Conservation (phyloP, 2,888 invertebrate genomes). For the Calliopum simillimum region DNA sequence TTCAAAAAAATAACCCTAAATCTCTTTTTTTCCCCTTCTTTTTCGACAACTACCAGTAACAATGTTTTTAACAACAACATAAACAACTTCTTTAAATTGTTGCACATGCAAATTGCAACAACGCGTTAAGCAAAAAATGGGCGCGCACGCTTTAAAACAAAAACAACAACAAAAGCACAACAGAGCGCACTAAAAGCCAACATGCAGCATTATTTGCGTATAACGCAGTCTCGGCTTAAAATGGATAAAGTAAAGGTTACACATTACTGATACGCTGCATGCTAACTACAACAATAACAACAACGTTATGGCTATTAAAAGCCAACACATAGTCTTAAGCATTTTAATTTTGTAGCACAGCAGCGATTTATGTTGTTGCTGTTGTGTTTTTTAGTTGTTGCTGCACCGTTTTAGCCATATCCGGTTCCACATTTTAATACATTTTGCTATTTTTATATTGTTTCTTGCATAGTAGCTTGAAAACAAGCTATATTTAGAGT, state of each 20-base stretch:
- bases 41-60: too few relatives aligned
- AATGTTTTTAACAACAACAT: constrained; percentile 20
- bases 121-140: too few relatives aligned
- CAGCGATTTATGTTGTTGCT: constrained; percentile 9
- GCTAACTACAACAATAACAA: not conserved
- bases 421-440: constrained; percentile 56
- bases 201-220: constrained; percentile 29
- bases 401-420: constrained; percentile 56
- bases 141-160: too few relatives aligned
- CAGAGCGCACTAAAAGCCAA: constrained; percentile 28
- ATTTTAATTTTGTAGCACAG: constrained; percentile 26
- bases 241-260: constrained; percentile 40
- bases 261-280: constrained; percentile 34
- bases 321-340: constrained; percentile 18
- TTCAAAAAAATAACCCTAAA: too few relatives aligned
- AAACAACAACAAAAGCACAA: too few relatives aligned
- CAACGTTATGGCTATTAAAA: constrained; percentile 19
- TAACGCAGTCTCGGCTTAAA: too few relatives aligned
- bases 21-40: too few relatives aligned
- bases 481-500: too few relatives aligned
- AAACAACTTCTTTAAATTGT: constrained; percentile 50
- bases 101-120: constrained; percentile 61
- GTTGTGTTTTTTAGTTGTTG: not conserved
- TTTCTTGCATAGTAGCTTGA: too few relatives aligned
- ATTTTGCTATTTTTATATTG: constrained; percentile 38